phyloP scores from a whole-genome alignment of 2,888 invertebrate genomes.

The Andrena camellia region DNA sequence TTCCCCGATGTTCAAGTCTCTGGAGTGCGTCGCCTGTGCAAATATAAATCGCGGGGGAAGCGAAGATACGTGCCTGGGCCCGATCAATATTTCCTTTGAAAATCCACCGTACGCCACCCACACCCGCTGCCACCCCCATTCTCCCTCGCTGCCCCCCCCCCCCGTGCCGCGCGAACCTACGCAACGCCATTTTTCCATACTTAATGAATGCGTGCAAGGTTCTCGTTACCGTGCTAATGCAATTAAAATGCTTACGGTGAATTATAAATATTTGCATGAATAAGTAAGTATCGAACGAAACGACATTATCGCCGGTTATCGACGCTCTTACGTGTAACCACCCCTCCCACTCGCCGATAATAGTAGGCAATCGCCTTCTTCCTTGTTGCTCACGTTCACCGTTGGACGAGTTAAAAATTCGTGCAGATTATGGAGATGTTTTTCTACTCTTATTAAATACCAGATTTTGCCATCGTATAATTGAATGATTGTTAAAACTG shows the following conservation, averaged over 20 bases:
- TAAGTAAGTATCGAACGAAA: conserved; percentile 58
- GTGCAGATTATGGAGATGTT: not conserved
- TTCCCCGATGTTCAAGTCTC: conserved; percentile 30
- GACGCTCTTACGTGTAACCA: conserved; percentile 53
- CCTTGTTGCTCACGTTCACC: conserved; percentile 42
- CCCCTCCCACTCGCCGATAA: conserved; percentile 23
- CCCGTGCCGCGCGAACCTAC: not conserved
- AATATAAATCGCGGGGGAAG: conserved; percentile 54
- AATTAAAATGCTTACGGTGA: conserved; percentile 64
- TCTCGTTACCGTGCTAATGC: conserved; percentile 61
- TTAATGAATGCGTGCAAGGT: conserved; percentile 52
- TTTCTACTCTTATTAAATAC: not conserved
- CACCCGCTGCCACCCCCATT: not conserved
- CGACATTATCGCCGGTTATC: conserved; percentile 53
- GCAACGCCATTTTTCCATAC: conserved; percentile 53
- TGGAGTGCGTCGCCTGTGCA: conserved; percentile 40
- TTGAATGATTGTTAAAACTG: no score
- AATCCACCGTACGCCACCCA: conserved; percentile 28
- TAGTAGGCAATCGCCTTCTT: not conserved
- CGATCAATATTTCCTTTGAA: conserved; percentile 65
- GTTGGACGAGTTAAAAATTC: conserved; percentile 34
- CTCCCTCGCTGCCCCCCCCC: not conserved
- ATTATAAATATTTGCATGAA: conserved; percentile 66
- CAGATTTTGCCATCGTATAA: no score
- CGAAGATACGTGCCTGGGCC: conserved; percentile 35